Base-by-base conservation (phyloP, 2,113 vertebrate genomes). In the Apodemus sylvaticus region DNA sequence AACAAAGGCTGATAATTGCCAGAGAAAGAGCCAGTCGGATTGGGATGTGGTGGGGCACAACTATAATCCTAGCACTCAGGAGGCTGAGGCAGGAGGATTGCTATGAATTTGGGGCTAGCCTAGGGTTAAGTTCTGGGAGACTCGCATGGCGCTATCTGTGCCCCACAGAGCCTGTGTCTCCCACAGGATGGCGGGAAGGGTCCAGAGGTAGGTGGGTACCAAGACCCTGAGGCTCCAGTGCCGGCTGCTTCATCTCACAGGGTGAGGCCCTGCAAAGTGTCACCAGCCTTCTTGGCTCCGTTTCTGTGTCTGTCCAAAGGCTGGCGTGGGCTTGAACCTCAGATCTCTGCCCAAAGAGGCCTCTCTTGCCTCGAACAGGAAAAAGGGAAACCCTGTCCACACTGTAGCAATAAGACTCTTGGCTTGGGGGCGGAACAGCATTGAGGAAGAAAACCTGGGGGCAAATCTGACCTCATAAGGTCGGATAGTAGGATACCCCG, bases 131-230 rank as follows among this genome's bases (percentile, higher is more conserved):
- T 19, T 79, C 91, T 39, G 42, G 58, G 85, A 39, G 22, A 31
- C 70, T 73, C 5, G 14, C 11, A 29, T 3, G 8, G 48, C 34
- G 48, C 20, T 45, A 12, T 31, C 22, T 22, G 79, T 0, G 0
- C 9, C 6, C 26, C 48, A 0, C 10, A 0, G 0, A 8, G 85
- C 68, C 17, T 0, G 2, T 0, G 9, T 8, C 66, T 88, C 58
- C 45, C 0, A 0, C 13, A 0, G 7, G n/a, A 66, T 22, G 0
- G 0, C 26, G 0, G 53, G 12, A 29, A 22, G 31, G n/a, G 11
- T 9, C 31, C 24, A 62, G n/a, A 64, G n/a, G 22, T 22, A 29
- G 62, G 62, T 26, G 31, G 1, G 36, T 8, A 64, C 51, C 20
- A 62, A 76, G 81, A 22, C 79, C 51, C 34, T 26, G 58, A 58